Conservation (phyloP, 2,888 invertebrate species). For the Myopa testacea region DNA sequence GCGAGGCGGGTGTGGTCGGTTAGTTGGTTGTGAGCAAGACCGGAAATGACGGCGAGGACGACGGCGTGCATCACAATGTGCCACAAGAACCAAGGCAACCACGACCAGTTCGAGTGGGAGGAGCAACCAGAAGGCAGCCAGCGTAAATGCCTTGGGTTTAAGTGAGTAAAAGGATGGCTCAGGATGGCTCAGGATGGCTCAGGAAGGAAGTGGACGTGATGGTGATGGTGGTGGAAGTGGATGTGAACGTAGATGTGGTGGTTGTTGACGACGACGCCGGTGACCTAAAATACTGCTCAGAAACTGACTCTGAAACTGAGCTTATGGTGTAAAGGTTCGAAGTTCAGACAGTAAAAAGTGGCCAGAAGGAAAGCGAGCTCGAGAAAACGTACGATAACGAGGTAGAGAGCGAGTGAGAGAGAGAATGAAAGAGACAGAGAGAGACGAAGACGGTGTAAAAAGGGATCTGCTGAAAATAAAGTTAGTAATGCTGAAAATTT, state of each 20-base stretch:
- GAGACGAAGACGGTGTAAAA: not conserved
- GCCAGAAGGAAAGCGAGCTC: no score
- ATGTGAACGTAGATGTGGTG: not conserved
- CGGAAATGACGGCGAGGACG: constrained; percentile 12
- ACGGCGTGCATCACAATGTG: not conserved
- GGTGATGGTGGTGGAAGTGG: not conserved
- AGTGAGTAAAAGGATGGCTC: not conserved
- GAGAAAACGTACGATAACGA: no score
- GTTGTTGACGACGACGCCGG: constrained; percentile 10
- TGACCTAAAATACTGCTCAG: constrained; percentile 36
- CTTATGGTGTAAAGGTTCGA: constrained; percentile 29
- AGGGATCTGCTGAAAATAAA: not conserved
- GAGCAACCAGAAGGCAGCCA: no score
- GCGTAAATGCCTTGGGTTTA: not conserved
- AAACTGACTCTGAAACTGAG: constrained; percentile 12
- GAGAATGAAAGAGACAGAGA: not conserved
- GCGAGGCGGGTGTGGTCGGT: not conserved
- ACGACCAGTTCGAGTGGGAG: not conserved
- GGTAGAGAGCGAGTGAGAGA: not conserved
- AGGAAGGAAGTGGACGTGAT: constrained; percentile 1
- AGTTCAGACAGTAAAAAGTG: constrained; percentile 25
- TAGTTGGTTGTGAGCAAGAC: not conserved
- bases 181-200: not conserved
- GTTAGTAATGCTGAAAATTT: not conserved
- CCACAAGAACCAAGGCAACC: not conserved